Evolutionary conservation across 2,888 invertebrate genomes (phyloP), one percentile per base, ranked within the genome.

Genomic region (Scotopteryx bipunctaria): DNA sequence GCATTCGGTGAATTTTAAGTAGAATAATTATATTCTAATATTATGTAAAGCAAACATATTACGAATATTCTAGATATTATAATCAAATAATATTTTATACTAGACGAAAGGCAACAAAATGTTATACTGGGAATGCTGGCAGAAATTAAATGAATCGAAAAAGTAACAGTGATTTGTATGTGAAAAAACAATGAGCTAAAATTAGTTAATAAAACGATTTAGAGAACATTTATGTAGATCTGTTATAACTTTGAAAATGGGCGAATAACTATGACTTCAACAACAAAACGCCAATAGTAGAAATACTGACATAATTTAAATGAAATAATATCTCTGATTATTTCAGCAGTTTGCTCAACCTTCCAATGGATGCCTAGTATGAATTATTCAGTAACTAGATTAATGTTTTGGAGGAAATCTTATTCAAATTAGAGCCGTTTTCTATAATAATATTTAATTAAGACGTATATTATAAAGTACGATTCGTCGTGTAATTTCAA

Each of bases 331-430:
- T 23, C n/a, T 37, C 15, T 51, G 23, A 23, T 38, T 43, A 32
- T 38, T 16, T 25, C 14, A 33, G 35, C 41, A 35, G 23, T 52
- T 46, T 15, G 35, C n/a, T 35, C 36, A 41, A 46, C 21, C 14
- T 13, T 16, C 35, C 40, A 46, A 36, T 27, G 25, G 27, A 36
- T 42, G 38, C 33, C 25, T 31, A 13, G 3, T 23, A 40, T 45
- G 41, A 44, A 45, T 45, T 23, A 45, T 49, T 44, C 29, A 56
- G 43, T 23, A 47, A 52, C 47, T 32, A 50, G 35, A 56, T n/a
- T 11, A 42, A 41, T 43, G 43, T 49, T 51, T 58, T 46, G 19
- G 17, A 23, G 32, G 27, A 57, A 47, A 47, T 38, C 25, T 36
- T 48, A 45, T 48, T 54, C 23, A 57, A 57, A 55, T 55, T 21